Evolutionary conservation across 2,113 vertebrate genomes (phyloP).

Genomic region (Mustelus asterias): DNA sequence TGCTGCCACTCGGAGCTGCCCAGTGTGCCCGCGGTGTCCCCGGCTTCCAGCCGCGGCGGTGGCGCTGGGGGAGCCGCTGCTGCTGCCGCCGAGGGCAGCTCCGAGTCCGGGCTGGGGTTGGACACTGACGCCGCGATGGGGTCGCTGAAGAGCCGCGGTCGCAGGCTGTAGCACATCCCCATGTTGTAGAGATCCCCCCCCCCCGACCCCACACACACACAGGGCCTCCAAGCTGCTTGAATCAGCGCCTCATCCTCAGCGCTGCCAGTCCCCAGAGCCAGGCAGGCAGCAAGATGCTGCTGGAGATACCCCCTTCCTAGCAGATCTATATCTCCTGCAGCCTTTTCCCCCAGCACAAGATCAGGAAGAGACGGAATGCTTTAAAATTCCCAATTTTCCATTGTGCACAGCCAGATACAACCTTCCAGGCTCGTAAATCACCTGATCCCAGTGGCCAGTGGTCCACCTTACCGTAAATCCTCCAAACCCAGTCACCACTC

Average conservation of each 20-base stretch:
- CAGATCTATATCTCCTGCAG: background rate
- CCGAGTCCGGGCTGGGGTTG: conserved; percentile 62
- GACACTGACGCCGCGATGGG: conserved; percentile 65
- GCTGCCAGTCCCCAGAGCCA: background rate
- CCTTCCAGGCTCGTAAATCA: conserved; percentile 58
- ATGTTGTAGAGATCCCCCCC: conserved; percentile 55
- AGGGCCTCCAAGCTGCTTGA: background rate
- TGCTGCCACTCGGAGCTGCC: conserved; percentile 44
- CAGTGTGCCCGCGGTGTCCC: conserved; percentile 55
- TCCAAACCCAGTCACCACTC: conserved; percentile 46
- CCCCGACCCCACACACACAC: background rate
- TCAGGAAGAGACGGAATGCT: background rate
- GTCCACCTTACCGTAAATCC: conserved; percentile 67
- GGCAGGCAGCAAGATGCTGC: background rate
- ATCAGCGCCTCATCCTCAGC: conserved; percentile 25
- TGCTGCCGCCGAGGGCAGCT: conserved; percentile 51
- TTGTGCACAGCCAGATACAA: conserved; percentile 52
- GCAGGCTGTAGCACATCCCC: conserved; percentile 92
- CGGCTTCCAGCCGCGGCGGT: conserved; percentile 40
- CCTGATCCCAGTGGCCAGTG: conserved; percentile 66
- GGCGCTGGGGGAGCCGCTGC: conserved; percentile 40
- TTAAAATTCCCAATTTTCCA: conserved; percentile 66
- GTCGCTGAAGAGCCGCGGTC: conserved; percentile 84
- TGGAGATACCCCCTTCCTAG: background rate
- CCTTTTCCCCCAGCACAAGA: background rate